Base-by-base conservation (phyloP, 2,797 vertebrate species). In the Sibirionetta formosa region DNA sequence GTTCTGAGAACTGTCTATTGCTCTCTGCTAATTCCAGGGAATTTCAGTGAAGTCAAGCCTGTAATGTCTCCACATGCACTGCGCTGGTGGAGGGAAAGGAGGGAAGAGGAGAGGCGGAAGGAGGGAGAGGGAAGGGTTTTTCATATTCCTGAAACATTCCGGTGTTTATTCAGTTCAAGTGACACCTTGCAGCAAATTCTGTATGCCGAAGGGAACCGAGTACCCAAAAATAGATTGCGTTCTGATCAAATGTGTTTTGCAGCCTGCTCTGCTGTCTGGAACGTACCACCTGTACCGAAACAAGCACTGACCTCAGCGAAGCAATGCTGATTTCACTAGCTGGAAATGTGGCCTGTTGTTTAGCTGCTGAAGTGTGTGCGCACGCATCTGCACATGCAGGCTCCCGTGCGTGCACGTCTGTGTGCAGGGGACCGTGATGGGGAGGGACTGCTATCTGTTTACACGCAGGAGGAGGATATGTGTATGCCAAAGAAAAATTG, bases 261-360 rank as follows among this genome's bases (percentile, higher is more conserved):
- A 65, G 87, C 48, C 63, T 79, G 80, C 46, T 35, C 35, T 82
- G 61, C 77, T 79, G 75, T 40, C 93, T 92, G 94, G 90, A 86
- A 89, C 64, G 85, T 68, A 58, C 42, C 97, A 95, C 97, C 97
- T 96, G 94, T 54, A 22, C 79, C 8, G 82, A 19, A 60, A 61
- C 79, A 31, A 57, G 91, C 31, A 14, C 69, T 48, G 93, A 10
- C 22, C 73, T 26, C 73, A 1, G 69, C 8, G 2, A 35, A 5
- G 64, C 70, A 24, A 8, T 3, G 24, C 51, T 24, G 87, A 72
- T 11, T 69, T 79, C 54, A 22, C 13, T 5, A 31, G 51, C 69
- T n/a, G 76, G 9, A 27, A 44, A 1, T 1, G 57, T 2, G 20
- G 72, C 50, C 40, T 5, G 19, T 6, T 1, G 29, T 26, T 71